Evolutionary conservation across 2,888 invertebrate species (phyloP).

Genomic region (Tortricodes alternella): DNA sequence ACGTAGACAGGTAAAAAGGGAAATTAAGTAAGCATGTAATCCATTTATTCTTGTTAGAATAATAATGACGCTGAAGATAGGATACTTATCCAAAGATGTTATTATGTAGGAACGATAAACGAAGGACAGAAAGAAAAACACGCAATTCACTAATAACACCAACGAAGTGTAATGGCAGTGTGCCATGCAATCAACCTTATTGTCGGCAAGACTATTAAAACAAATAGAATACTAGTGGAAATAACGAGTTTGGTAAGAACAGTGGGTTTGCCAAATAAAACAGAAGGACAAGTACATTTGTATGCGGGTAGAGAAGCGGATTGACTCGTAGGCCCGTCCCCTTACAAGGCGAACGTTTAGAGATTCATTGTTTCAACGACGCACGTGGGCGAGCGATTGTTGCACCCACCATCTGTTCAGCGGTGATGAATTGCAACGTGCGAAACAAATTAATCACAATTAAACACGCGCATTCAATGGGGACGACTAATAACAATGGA

Average conservation of each 20-base stretch:
- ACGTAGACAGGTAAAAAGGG: too few relatives aligned
- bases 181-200: slow-evolving; percentile 11
- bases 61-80: not conserved
- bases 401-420: slow-evolving; percentile 66
- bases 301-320: slow-evolving; percentile 16
- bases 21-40: too few relatives aligned
- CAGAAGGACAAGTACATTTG: slow-evolving; percentile 15
- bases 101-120: slow-evolving; percentile 1
- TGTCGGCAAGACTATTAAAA: slow-evolving; percentile 6
- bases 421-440: slow-evolving; percentile 65
- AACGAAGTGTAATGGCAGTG: slow-evolving; percentile 4
- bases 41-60: not conserved
- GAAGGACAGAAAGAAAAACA: slow-evolving; percentile 3
- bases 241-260: slow-evolving; percentile 3
- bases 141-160: slow-evolving; percentile 11
- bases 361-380: slow-evolving; percentile 60
- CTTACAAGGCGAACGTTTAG: slow-evolving; percentile 55
- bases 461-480: slow-evolving; percentile 53
- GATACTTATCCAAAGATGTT: not conserved
- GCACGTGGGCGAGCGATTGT: slow-evolving; percentile 65
- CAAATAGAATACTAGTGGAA: not conserved
- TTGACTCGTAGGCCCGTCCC: slow-evolving; percentile 53
- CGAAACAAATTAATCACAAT: slow-evolving; percentile 68
- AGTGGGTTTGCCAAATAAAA: slow-evolving; percentile 21
- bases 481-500: slow-evolving; percentile 41